Conservation (phyloP, 2,888 invertebrate species). For the Xestoiulus laeticollis region DNA sequence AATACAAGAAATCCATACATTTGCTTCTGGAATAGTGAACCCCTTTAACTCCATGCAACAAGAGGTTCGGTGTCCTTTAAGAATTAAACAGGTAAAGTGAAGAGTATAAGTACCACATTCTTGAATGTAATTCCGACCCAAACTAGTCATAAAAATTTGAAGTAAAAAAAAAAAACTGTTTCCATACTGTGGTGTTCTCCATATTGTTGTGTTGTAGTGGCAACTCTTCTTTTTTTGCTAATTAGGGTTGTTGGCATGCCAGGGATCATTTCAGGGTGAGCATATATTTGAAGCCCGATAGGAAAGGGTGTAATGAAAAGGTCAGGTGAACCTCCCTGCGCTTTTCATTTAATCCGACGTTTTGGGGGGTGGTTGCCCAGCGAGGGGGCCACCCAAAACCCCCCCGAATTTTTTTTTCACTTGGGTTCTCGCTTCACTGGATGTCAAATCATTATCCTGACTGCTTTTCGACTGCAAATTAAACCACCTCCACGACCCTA, state of each 20-base stretch:
- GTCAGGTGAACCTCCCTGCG: slow-evolving; percentile 4
- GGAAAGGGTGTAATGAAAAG: slow-evolving; percentile 20
- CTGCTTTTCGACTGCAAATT: slow-evolving; percentile 45
- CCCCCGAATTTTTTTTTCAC: not conserved
- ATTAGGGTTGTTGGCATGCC: slow-evolving; percentile 7
- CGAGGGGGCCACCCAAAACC: not conserved
- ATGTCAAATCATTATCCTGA: slow-evolving; percentile 4
- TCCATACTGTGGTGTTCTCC: slow-evolving; percentile 19
- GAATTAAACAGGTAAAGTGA: not conserved
- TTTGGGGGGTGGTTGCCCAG: slow-evolving; percentile 1
- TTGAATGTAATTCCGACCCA: not conserved
- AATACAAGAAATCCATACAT: no score
- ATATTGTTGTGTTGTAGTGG: slow-evolving; percentile 26
- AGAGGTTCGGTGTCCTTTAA: not conserved
- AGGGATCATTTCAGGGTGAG: not conserved
- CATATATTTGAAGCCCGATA: not conserved
- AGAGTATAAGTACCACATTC: not conserved
- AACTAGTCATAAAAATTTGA: slow-evolving; percentile 12
- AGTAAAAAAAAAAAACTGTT: not conserved
- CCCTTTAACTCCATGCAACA: not conserved
- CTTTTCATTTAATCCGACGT: slow-evolving; percentile 47
- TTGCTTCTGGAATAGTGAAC: no score
- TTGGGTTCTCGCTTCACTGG: slow-evolving; percentile 6
- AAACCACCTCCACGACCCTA: slow-evolving; percentile 30
- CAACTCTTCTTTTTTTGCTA: slow-evolving; percentile 16